A percentile compares a stretch with the other conserved stretches of the same genome.
Conservation (phyloP, 1,140 invertebrate genomes). For the Goniozus legneri region DNA sequence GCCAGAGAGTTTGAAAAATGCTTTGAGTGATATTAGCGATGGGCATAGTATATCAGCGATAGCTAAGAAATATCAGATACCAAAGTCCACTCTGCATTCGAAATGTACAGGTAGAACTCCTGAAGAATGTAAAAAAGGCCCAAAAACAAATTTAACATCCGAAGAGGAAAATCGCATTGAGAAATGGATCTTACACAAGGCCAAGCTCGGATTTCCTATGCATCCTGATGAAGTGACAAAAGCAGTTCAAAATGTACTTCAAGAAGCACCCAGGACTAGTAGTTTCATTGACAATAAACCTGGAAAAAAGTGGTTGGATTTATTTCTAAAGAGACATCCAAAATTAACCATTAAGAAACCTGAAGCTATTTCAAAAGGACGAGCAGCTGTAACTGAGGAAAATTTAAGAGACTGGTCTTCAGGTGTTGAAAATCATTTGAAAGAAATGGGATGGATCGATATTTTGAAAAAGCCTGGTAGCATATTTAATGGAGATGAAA, state of each 20-base stretch:
- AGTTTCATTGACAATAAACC: constrained; percentile 34
- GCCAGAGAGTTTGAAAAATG: too few species aligned
- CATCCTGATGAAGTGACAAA: constrained; percentile 25
- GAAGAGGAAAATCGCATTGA: background rate
- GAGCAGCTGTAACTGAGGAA: constrained; percentile 33
- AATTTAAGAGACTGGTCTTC: constrained; percentile 29
- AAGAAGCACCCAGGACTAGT: constrained; percentile 14
- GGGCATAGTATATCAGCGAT: too few species aligned
- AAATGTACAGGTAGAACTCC: background rate
- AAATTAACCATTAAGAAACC: constrained; percentile 28
- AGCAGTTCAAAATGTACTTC: constrained; percentile 23
- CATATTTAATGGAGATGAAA: constrained; percentile 44
- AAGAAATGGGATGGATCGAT: constrained; percentile 17
- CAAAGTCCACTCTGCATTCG: background rate
- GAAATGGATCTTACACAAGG: constrained; percentile 28
- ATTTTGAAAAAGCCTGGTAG: constrained; percentile 28
- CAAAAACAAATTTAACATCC: background rate
- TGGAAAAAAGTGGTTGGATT: constrained; percentile 37
- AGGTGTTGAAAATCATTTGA: constrained; percentile 18
- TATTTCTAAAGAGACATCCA: constrained; percentile 42
- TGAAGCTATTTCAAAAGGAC: constrained; percentile 36
- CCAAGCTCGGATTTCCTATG: constrained; percentile 28
- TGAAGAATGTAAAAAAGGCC: background rate
- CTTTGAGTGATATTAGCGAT: too few species aligned
- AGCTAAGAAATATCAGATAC: too few species aligned